A percentile compares a stretch with the other conserved stretches of the same genome.
phyloP scores from a whole-genome alignment of 2,888 invertebrate species.

The Microdon myrmicae region DNA sequence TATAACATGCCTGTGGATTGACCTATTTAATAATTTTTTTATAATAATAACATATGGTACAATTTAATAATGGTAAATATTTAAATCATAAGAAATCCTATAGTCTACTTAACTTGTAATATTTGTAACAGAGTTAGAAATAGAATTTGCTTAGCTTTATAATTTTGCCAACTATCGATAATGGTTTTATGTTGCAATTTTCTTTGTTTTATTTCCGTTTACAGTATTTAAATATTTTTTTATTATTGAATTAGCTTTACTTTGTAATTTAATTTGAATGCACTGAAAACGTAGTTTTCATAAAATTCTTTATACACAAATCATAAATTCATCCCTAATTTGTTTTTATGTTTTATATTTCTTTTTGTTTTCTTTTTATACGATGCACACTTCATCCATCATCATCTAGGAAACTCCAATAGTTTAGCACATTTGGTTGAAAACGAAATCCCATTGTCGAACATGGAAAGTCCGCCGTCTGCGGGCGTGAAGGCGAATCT shows the following conservation, averaged over 20 bases:
- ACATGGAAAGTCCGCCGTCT: constrained; percentile 61
- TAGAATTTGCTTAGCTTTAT: constrained; percentile 20
- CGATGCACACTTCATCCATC: constrained; percentile 10
- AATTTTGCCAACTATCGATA: constrained; percentile 33
- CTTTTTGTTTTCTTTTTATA: constrained; percentile 24
- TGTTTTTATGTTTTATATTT: constrained; percentile 30
- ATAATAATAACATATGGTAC: constrained; percentile 1
- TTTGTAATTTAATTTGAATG: too few species aligned
- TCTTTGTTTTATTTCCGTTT: constrained; percentile 4
- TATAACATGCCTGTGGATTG: too few species aligned
- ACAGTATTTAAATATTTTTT: too few species aligned
- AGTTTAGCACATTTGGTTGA: constrained; percentile 75
- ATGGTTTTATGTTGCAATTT: constrained; percentile 46
- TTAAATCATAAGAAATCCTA: too few species aligned
- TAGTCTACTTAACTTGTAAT: constrained; percentile 8
- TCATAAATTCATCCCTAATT: constrained; percentile 35
- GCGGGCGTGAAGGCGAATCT: constrained; percentile 55
- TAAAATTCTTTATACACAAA: constrained; percentile 2
- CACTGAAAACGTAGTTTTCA: neutral
- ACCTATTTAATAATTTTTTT: neutral
- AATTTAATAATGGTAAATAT: constrained; percentile 4
- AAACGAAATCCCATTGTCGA: constrained; percentile 73
- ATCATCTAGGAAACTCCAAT: constrained; percentile 72
- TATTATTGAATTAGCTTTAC: too few species aligned
- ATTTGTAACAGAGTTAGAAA: constrained; percentile 6